Evolutionary conservation across 2,797 vertebrate species (phyloP), one percentile per base, ranked within the genome.

Genomic region (Delichon dasypus): DNA sequence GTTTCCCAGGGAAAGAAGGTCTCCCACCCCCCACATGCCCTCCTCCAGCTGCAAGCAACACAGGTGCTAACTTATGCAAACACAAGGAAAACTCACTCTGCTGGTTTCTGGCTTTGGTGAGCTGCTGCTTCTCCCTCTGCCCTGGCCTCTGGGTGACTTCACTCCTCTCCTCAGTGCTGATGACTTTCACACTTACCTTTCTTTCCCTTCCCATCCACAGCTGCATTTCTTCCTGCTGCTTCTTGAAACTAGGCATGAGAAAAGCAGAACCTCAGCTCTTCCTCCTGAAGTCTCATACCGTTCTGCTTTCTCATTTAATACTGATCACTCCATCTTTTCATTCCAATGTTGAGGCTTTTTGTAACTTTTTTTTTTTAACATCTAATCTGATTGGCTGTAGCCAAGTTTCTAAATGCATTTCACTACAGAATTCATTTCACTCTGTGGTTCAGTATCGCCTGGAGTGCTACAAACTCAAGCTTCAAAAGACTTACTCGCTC

Each of bases 11-110:
- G 54, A 62, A 70, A 60, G 58, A 32, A 40, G 34, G 45, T 88
- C 84, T 73, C 83, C 92, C 78, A 77, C 77, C 79, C 87, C 45
- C 34, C 62, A 71, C 47, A 48, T 1, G 20, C 4, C 16, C 81
- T 77, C 29, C 48, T 93, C 82, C 81, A 72, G 90, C 91, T 95
- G 88, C 87, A 73, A 96, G 92, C 84, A 83, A 82, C 67, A 90
- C 96, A 97, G 97, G 96, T 97, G 97, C 90, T 86, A 73, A 93
- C 87, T 83, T 90, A 90, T 44, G 68, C 90, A 95, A 95, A 90
- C 60, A 87, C 42, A 71, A 74, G 72, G n/a, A 88, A 89, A 97
- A 96, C 92, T 96, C 93, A 95, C 85, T 94, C 89, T 64, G 83
- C 88, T 92, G 57, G 92, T 95, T 95, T 94, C 82, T 80, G 54